phyloP scores from a whole-genome alignment of 1,140 invertebrate genomes.

The Drosophila mayri region DNA sequence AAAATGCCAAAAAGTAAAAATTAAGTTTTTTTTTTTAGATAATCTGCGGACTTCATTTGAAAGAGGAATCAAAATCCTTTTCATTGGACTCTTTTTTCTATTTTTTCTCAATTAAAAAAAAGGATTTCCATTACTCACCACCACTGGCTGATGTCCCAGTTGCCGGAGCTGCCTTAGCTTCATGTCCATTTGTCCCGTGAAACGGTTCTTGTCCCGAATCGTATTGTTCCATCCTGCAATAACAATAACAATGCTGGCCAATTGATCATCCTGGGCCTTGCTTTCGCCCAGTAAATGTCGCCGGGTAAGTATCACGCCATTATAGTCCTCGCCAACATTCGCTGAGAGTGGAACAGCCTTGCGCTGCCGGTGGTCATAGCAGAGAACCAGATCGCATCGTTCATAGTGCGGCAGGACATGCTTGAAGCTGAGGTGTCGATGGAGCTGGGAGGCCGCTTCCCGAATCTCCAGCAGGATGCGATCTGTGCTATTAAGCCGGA shows the following conservation, averaged over 20 bases:
- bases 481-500: conserved; percentile 83
- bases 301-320: conserved; percentile 60
- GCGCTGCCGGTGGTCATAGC: conserved; percentile 64
- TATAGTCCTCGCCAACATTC: conserved; percentile 64
- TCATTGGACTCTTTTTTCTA: too few relatives aligned
- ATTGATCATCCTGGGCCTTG: conserved; percentile 31
- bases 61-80: too few relatives aligned
- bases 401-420: conserved; percentile 87
- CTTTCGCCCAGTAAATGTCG: conserved; percentile 81
- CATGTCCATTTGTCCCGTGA: conserved; percentile 84
- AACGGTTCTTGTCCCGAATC: conserved; percentile 76
- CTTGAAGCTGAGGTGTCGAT: conserved; percentile 60
- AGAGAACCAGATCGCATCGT: conserved; percentile 83
- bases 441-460: conserved; percentile 67
- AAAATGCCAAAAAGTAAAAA: background rate
- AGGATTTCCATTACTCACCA: conserved; percentile 84
- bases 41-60: too few relatives aligned
- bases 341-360: conserved; percentile 31
- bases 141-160: conserved; percentile 87
- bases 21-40: background rate
- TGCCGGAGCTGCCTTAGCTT: conserved; percentile 86
- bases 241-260: conserved; percentile 85
- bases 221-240: conserved; percentile 84
- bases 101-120: background rate
- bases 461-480: conserved; percentile 85